Percentiles rank a stretch among this genome's conserved stretches.
phyloP scores from a whole-genome alignment of 2,888 invertebrate genomes.

The Andrena hattorfiana region DNA sequence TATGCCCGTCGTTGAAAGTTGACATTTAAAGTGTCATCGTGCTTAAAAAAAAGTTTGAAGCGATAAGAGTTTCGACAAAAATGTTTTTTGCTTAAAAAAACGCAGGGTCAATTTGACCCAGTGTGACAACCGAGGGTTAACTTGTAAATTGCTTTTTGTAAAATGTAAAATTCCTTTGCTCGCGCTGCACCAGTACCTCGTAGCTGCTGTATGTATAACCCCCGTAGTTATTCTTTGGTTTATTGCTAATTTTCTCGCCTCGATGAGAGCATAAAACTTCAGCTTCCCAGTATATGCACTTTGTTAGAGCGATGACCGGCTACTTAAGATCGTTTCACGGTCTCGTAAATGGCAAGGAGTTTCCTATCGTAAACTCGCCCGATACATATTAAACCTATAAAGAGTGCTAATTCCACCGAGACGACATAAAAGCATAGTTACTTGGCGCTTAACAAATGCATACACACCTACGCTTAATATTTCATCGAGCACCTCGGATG shows the following conservation, averaged over 20 bases:
- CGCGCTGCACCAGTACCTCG: no score
- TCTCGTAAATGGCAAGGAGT: background rate
- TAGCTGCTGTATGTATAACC: background rate
- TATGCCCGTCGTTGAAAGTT: no score
- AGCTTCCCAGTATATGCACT: background rate
- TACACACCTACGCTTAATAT: background rate
- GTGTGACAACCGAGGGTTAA: no score
- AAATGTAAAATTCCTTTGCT: no score
- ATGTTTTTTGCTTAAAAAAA: no score
- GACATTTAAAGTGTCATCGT: no score
- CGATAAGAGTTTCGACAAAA: no score
- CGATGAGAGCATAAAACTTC: conserved; percentile 5
- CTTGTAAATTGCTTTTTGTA: no score
- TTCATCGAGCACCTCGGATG: background rate
- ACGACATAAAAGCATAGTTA: background rate
- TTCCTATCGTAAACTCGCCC: conserved; percentile 7
- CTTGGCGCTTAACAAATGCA: background rate
- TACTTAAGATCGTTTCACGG: conserved; percentile 20
- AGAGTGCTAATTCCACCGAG: background rate
- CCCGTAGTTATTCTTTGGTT: background rate
- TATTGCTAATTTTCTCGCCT: background rate
- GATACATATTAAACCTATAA: conserved; percentile 9
- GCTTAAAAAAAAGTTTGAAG: no score
- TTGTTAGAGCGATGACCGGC: conserved; percentile 4
- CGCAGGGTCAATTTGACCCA: no score